A percentile compares a stretch with the other conserved stretches of the same genome.
Conservation (phyloP, 2,113 vertebrate genomes). For the Guaruba guarouba region DNA sequence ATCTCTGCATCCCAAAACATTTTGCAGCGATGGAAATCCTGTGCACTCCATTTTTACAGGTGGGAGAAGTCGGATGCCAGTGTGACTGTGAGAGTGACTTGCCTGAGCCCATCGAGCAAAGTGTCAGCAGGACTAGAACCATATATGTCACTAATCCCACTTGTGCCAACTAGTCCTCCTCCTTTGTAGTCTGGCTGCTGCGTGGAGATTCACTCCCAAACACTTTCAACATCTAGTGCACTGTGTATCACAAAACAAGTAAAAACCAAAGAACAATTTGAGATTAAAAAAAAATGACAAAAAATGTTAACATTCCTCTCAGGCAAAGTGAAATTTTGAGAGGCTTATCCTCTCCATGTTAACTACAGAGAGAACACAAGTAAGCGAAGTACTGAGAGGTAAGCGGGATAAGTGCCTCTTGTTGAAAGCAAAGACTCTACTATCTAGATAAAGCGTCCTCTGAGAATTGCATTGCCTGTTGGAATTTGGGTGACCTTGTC, state of each 20-base stretch:
- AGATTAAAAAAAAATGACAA: not conserved
- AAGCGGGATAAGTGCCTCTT: not conserved
- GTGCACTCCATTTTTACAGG: not conserved
- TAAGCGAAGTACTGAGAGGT: not conserved
- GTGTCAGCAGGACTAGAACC: not conserved
- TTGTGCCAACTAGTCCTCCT: not conserved
- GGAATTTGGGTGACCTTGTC: not conserved
- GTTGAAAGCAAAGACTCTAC: not conserved
- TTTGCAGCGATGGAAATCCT: not conserved
- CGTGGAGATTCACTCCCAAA: not conserved
- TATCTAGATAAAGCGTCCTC: not conserved
- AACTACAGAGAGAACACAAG: not conserved
- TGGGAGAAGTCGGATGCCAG: not conserved
- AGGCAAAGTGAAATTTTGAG: not conserved
- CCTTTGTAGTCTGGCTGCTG: not conserved
- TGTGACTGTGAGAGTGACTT: not conserved
- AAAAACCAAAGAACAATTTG: not conserved
- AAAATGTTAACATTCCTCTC: not conserved
- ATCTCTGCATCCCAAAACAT: not conserved
- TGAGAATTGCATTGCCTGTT: not conserved
- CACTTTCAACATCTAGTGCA: not conserved
- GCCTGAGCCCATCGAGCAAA: rapidly evolving
- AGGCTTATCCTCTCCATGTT: not conserved
- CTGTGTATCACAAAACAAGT: not conserved
- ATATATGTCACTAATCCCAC: not conserved